Evolutionary conservation across 53 echinoderm and acorn worm species (phyloP).

Genomic region (Echinometra lucunter): DNA sequence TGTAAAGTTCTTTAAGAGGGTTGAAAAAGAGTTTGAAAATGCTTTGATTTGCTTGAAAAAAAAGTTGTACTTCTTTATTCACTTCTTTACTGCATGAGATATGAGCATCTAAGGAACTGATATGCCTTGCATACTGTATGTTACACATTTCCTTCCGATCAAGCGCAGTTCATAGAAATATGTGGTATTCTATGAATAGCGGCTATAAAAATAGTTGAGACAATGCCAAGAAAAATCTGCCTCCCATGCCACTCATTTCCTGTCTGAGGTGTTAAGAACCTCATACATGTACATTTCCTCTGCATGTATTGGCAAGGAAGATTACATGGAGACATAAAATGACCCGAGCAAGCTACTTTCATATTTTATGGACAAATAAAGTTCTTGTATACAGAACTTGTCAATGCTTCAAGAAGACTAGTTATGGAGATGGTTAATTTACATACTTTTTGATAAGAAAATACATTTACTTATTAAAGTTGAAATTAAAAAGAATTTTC

Average conservation of each 20-base stretch:
- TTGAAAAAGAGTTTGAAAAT: no score
- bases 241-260: constrained; percentile 24
- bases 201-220: constrained; percentile 27
- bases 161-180: constrained; percentile 28
- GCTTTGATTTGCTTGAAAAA: no score
- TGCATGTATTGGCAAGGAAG: constrained; percentile 24
- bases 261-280: constrained; percentile 33
- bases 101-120: not conserved
- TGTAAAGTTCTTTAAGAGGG: no score
- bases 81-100: not conserved
- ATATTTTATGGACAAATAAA: not conserved
- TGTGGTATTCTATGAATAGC: constrained; percentile 22
- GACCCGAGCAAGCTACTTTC: not conserved
- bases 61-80: not conserved
- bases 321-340: not conserved
- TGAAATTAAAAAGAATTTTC: no score
- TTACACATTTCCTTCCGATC: not conserved
- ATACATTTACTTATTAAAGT: not conserved
- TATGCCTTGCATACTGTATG: not conserved
- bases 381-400: no score
- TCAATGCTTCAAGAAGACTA: not conserved
- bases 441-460: no score
- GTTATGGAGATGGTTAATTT: no score
- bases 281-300: constrained; percentile 7
- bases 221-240: constrained; percentile 20